Conservation (phyloP, 2,113 vertebrate genomes). For the Semicossyphus pulcher region DNA sequence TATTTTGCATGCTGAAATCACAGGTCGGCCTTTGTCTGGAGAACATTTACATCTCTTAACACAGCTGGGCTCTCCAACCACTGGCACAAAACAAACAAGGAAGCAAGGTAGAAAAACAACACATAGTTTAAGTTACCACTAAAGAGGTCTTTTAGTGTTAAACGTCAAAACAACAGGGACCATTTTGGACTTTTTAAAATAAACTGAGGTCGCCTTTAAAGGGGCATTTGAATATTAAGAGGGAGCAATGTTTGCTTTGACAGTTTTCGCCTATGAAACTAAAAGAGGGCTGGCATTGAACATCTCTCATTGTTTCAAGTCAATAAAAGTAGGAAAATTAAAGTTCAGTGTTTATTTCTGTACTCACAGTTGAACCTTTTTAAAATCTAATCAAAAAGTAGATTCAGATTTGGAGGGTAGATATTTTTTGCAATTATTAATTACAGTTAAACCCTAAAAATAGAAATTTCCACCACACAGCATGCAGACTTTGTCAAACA, state of each 20-base stretch:
- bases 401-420: not conserved
- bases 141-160: slow-evolving; percentile 80
- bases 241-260: slow-evolving; percentile 51
- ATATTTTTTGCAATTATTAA: not conserved
- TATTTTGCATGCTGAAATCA: slow-evolving; percentile 83
- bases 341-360: not conserved
- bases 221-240: slow-evolving; percentile 70
- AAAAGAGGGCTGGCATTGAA: not conserved
- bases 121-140: slow-evolving; percentile 76
- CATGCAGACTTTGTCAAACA: slow-evolving; percentile 26
- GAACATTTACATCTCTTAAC: slow-evolving; percentile 85
- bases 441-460: not conserved
- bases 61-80: slow-evolving; percentile 79
- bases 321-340: not conserved
- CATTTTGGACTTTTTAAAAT: slow-evolving; percentile 74
- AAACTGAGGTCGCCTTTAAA: slow-evolving; percentile 69
- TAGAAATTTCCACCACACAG: slow-evolving; percentile 36
- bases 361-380: not conserved
- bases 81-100: slow-evolving; percentile 79
- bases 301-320: not conserved
- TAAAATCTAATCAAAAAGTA: not conserved
- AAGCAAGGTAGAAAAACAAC: slow-evolving; percentile 72
- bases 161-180: slow-evolving; percentile 72
- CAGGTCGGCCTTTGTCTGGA: slow-evolving; percentile 66
- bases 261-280: slow-evolving; percentile 39